Base-by-base conservation (phyloP, 1,140 invertebrate species). In the Apis laboriosa region DNA sequence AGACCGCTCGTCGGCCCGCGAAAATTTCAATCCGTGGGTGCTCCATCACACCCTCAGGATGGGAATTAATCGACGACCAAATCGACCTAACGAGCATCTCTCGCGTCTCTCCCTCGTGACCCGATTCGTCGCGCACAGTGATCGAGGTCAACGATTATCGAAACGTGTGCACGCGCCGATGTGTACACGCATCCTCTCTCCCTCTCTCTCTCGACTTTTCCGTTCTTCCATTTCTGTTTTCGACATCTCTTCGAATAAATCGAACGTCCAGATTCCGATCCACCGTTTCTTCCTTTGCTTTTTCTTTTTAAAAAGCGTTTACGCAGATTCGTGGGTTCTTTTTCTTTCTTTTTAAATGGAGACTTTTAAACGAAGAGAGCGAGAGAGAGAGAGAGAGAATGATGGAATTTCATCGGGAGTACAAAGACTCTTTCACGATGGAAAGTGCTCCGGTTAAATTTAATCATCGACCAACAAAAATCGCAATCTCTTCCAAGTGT, bases 91-190 rank as follows among this genome's bases (percentile, higher is more conserved):
- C 75, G 78, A 80, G 49, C 49, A 24, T 51, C 70, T 63, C 34
- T 19, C 51, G 61, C 34, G 24, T 63, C 15, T 63, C 15, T 66
- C 72, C 79, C 72, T 81, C 79, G 12, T 81, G 79, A 81, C 79
- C 79, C 55, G 72, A n/a, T 81, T 80, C 70, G 51, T 73, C 15
- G 49, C 7, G 51, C 17, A 43, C 49, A 58, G 28, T 49, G 79
- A 81, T 81, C 73, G 63, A 53, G 79, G 79, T 76, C 79, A 81
- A 81, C 73, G 73, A 67, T 81, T 67, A 76, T 81, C 49, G 68
- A 55, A 68, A 34, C 34, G 3, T 34, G 34, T 34, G 34, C 19
- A 34, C 61, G 28, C 63, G 61, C 55, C 34, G 21, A 15, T 43
- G 56, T 43, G 34, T 11, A 21, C 34, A 43, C 34, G 34, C 34